These are phyloP conservation scores for Hippocampus guttulatus DNA, from an alignment of 2,113 vertebrate genomes.

Conservation along the genomic window DNA sequence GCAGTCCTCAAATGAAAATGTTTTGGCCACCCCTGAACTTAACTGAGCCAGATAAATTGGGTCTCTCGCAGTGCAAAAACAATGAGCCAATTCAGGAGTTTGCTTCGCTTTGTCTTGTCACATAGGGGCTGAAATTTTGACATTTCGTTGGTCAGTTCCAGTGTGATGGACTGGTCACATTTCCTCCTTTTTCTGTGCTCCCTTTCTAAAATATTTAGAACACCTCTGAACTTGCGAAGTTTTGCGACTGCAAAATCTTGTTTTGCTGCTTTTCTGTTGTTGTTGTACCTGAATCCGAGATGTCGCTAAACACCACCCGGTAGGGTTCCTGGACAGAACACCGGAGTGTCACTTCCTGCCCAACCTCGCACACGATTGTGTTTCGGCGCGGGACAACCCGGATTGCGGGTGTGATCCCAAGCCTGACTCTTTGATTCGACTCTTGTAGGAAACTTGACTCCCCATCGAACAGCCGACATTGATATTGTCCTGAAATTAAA, in stretches of 20 bases:
- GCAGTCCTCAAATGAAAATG: too few relatives aligned
- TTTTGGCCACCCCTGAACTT: too few relatives aligned
- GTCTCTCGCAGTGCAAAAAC: too few relatives aligned
- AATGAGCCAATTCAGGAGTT: too few relatives aligned
- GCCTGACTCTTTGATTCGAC: accelerated
- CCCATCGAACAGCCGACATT: slow-evolving; percentile 6
- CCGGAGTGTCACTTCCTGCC: accelerated
- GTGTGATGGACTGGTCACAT: too few relatives aligned
- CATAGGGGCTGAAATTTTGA: too few relatives aligned
- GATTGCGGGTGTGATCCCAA: neutral
- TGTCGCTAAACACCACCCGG: accelerated
- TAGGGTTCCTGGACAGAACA: slow-evolving; percentile 24
- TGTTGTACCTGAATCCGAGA: neutral
- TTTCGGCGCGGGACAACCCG: neutral
- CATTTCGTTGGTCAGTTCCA: too few relatives aligned
- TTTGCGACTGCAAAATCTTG: neutral
- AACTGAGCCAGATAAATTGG: too few relatives aligned
- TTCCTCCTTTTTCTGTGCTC: too few relatives aligned
- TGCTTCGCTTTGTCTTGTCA: too few relatives aligned
- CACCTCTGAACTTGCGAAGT: neutral
- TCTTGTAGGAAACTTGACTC: neutral
- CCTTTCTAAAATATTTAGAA: too few relatives aligned
- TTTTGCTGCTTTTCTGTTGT: neutral
- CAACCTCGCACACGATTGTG: accelerated
- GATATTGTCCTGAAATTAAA: slow-evolving; percentile 28